Evolutionary conservation across 2,113 vertebrate species (phyloP), one percentile per base, ranked within the genome.

Genomic region (Ramphastos sulfuratus): DNA sequence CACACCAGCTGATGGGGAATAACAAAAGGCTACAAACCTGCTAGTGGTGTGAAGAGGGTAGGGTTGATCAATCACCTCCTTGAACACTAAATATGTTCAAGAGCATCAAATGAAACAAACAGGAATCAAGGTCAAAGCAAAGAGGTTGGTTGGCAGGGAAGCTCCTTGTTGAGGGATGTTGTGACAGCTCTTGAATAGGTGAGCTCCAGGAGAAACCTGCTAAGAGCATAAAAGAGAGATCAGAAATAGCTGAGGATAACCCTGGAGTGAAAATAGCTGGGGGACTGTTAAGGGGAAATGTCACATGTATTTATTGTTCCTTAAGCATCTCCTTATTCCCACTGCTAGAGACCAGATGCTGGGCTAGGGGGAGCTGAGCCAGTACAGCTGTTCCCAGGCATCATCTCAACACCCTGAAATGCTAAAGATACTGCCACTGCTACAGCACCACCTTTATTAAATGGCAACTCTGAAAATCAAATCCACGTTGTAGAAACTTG

Each of bases 61-160:
- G 35, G 44, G 79, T 23, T 61, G 74, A 44, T 75, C 39, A 50
- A 31, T 72, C 42, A n/a, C 21, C 74, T 15, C 27, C 15, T 31
- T 1, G 0, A 82, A 71, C 1, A 3, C 20, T 60, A 24, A 48
- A 66, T n/a, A 24, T 1, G 4, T 33, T 54, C 12, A 16, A 81
- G 25, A 71, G 13, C 19, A 56, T 60, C 54, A 72, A 28, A 54
- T 4, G 30, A 67, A 87, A 24, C 33, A 69, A 67, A 37, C 16
- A 56, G 85, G 31, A 86, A 8, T 30, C 23, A 72, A 33, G 21
- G 25, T 78, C 31, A 71, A 64, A 71, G 20, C 28, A 70, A 75
- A 64, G 42, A 58, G 37, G 15, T 35, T 39, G 31, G 23, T 74
- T 59, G 54, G 30, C 37, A 50, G 54, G 2, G 20, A 64, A 64